These are phyloP conservation scores for Sminthurides aquaticus DNA, from an alignment of 2,888 invertebrate species.

Conservation along the genomic window DNA sequence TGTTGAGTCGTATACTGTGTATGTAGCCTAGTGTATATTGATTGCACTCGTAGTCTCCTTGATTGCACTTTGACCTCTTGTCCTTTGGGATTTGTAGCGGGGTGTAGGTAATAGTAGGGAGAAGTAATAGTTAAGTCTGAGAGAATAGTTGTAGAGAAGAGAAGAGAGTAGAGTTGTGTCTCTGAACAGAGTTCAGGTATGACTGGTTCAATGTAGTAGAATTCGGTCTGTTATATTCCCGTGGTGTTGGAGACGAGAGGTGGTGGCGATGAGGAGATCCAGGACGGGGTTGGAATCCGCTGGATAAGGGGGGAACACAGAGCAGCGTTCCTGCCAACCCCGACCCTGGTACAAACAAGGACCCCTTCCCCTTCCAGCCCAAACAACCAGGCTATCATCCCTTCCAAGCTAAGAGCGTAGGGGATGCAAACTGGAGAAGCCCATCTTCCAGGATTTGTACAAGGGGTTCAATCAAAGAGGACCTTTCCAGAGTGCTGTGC, in stretches of 20 bases:
- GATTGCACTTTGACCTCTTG: slow-evolving; percentile 3
- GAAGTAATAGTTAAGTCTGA: too few relatives aligned
- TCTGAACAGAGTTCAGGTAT: slow-evolving; percentile 40
- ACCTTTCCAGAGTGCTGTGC: background rate
- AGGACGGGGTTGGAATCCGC: slow-evolving; percentile 8
- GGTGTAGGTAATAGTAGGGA: too few relatives aligned
- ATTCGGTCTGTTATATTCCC: background rate
- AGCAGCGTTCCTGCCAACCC: too few relatives aligned
- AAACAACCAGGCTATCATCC: too few relatives aligned
- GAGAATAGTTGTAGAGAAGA: too few relatives aligned
- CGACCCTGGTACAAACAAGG: too few relatives aligned
- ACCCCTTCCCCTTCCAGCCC: too few relatives aligned
- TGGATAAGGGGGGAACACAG: too few relatives aligned
- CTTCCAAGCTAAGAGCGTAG: too few relatives aligned
- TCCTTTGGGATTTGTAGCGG: too few relatives aligned
- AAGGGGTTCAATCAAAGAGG: background rate
- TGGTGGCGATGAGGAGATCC: slow-evolving; percentile 8
- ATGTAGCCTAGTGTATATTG: background rate
- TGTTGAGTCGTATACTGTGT: too few relatives aligned
- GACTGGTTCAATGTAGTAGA: slow-evolving; percentile 29
- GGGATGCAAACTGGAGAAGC: background rate
- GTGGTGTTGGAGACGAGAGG: background rate
- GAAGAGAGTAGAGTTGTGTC: slow-evolving; percentile 19
- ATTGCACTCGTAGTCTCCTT: background rate
- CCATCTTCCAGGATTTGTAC: background rate